A percentile compares a stretch with the other conserved stretches of the same genome.
phyloP scores from a whole-genome alignment of 2,888 invertebrate species.

The Plebejus melissa region DNA sequence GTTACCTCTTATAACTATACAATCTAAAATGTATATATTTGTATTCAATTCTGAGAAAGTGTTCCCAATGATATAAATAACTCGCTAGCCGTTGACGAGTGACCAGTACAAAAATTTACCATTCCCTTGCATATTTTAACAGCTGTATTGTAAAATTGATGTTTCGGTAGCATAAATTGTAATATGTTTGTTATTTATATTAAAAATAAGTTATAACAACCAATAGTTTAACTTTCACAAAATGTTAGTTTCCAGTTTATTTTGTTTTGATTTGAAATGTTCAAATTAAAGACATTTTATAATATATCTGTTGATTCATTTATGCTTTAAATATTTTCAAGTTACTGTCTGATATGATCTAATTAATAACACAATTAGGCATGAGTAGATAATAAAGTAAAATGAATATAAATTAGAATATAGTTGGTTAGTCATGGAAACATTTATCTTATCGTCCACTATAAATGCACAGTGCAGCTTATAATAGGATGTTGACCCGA shows the following conservation, averaged over 20 bases:
- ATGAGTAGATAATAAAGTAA: neutral
- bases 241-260: no score
- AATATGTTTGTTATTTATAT: neutral
- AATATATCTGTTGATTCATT: no score
- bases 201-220: no score
- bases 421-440: no score
- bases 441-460: slow-evolving; percentile 17
- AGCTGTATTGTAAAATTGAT: slow-evolving; percentile 47
- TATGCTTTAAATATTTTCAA: neutral
- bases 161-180: neutral
- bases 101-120: slow-evolving; percentile 52
- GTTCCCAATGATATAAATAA: slow-evolving; percentile 65
- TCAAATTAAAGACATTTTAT: no score
- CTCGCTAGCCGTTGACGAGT: slow-evolving; percentile 45
- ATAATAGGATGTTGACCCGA: slow-evolving; percentile 60
- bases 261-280: no score
- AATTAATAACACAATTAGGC: neutral
- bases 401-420: no score
- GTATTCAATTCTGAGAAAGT: slow-evolving; percentile 48
- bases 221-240: no score
- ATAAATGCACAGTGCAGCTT: slow-evolving; percentile 26
- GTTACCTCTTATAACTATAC: slow-evolving; percentile 17
- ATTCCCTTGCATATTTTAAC: slow-evolving; percentile 55
- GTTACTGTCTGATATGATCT: neutral
- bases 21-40: slow-evolving; percentile 22